Evolutionary conservation across 2,888 invertebrate species (phyloP), one percentile per base, ranked within the genome.

Genomic region (Pandemis heparana): DNA sequence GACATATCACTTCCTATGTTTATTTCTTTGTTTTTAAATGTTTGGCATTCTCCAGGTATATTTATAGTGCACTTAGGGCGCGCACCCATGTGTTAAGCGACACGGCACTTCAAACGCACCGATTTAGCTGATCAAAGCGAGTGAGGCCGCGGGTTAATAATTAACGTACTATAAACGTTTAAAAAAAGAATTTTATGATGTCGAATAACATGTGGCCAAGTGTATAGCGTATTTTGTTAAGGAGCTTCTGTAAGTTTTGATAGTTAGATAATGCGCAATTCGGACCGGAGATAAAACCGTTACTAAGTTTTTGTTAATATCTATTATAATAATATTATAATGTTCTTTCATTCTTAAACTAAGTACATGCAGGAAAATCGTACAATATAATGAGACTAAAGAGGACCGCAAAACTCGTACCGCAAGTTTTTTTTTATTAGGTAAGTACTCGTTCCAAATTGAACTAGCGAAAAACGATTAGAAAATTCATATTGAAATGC

Each of bases 111-210:
- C 75, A 75, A 75, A 75, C 56, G 70, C 39, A 61, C 62, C 73
- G 75, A 70, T 75, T 66, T 73, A 75, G 75, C 70, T 70, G 74
- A 70, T 70, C 73, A 75, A 75, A 70, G 70, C 6, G 51, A 69
- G 73, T 61, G 61, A 64, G 16, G 16, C 63, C 64, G 48, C 23
- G 23, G 62, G 72, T 73, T 73, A 62, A 73, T 73, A 63, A 73
- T 73, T 69, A 73, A 73, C 59, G 46, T 71, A 18, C 60, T 71
- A 53, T 67, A 68, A 63, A 23, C 56, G 59, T 59, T 65, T 63
- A 63, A 72, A 56, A 59, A 71, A 71, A 66, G 51, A 73, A 59
- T 10, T 62, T 18, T 43, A 63, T 23, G 18, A 68, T 48, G 56
- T 68, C n/a, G 43, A n/a, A 56, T 46, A 46, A 16, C 43, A 41